phyloP scores from a whole-genome alignment of 23 tunicate genomes.

The Aplidium turbinatum region DNA sequence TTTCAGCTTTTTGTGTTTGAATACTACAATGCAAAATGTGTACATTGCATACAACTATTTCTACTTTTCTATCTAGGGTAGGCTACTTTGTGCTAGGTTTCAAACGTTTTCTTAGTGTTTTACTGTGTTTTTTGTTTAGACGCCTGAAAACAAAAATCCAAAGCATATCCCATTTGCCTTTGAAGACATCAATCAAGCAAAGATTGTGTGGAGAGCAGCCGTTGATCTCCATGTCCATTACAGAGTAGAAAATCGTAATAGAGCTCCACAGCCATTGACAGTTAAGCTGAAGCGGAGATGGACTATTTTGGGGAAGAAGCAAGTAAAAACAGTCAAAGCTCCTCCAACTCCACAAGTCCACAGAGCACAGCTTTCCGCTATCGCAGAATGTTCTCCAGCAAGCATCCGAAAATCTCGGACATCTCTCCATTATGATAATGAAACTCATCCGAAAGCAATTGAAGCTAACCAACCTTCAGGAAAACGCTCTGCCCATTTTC shows the following conservation, averaged over 20 bases:
- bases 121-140: neutral
- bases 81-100: neutral
- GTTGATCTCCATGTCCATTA: conserved; percentile 67
- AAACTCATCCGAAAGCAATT: neutral
- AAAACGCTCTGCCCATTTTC: neutral
- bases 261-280: conserved; percentile 5
- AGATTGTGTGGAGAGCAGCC: conserved; percentile 64
- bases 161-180: conserved; percentile 24
- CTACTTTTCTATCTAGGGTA: neutral
- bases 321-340: conserved; percentile 17
- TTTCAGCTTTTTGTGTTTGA: no score
- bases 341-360: neutral
- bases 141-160: neutral
- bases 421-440: conserved; percentile 12
- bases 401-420: conserved; percentile 8
- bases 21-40: no score
- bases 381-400: conserved; percentile 21
- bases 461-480: neutral
- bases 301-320: conserved; percentile 20
- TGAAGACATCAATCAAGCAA: conserved; percentile 47
- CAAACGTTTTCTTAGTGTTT: neutral
- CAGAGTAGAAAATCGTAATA: conserved; percentile 41
- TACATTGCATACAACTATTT: no score
- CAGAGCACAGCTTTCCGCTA: conserved; percentile 8
- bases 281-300: conserved; percentile 35